A percentile compares a stretch with the other conserved stretches of the same genome.
Conservation (phyloP, 2,113 vertebrate genomes). For the Rallus limicola region DNA sequence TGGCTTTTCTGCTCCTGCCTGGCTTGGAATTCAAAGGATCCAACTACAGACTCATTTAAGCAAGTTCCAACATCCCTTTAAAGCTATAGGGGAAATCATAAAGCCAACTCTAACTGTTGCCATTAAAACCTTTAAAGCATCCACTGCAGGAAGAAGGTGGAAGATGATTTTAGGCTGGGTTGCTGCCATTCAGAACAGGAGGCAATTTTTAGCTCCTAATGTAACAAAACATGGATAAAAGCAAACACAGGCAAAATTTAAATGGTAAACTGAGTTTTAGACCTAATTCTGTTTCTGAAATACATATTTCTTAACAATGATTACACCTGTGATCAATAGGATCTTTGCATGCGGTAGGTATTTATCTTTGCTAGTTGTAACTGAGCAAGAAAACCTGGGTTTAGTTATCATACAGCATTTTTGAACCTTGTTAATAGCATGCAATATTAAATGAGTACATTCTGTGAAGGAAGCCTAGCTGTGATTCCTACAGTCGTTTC, state of each 20-base stretch:
- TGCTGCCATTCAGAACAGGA: background rate
- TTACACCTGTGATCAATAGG: background rate
- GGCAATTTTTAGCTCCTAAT: background rate
- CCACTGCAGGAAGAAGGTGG: background rate
- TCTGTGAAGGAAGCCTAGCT: background rate
- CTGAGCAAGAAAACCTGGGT: background rate
- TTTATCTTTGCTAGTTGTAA: background rate
- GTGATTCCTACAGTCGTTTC: background rate
- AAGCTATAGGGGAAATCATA: background rate
- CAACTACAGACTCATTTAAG: background rate
- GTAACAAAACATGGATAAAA: background rate
- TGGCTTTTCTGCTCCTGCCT: background rate
- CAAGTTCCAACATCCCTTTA: background rate
- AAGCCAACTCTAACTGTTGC: background rate
- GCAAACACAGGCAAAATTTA: background rate
- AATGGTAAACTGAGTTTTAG: background rate
- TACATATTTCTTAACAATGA: background rate
- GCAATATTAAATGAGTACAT: background rate
- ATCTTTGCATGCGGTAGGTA: background rate
- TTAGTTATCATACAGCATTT: background rate
- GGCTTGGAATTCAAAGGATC: background rate
- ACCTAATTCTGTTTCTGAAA: background rate
- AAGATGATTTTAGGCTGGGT: background rate
- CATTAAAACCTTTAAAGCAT: background rate
- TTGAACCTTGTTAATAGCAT: background rate